Percentiles rank a stretch among this genome's conserved stretches.
phyloP scores from a whole-genome alignment of 1,140 invertebrate species.

The Trichonephila clavata region DNA sequence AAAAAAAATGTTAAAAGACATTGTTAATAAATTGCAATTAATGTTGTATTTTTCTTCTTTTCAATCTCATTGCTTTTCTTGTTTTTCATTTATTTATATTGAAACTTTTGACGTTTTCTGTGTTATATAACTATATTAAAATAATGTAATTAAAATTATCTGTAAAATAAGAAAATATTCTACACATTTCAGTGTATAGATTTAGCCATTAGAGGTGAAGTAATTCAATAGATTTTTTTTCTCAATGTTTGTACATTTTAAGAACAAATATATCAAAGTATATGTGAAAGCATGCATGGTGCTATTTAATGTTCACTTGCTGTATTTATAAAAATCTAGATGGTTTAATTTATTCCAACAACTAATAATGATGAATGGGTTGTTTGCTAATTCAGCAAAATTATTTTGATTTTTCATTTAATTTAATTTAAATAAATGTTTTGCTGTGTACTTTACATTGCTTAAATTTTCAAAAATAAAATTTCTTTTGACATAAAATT shows the following conservation, averaged over 20 bases:
- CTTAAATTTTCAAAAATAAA: no score
- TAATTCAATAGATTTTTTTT: neutral
- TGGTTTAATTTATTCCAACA: neutral
- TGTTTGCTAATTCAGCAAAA: no score
- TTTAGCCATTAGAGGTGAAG: neutral
- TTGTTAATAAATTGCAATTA: no score
- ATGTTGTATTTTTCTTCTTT: no score
- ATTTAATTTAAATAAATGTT: no score
- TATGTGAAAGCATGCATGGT: conserved; percentile 40
- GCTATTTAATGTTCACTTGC: conserved; percentile 38
- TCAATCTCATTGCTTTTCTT: neutral
- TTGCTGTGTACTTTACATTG: no score
- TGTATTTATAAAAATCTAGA: neutral
- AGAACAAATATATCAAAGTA: conserved; percentile 53
- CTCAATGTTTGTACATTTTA: conserved; percentile 19
- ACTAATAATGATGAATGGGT: no score
- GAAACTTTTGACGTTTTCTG: neutral
- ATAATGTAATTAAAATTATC: neutral
- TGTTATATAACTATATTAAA: neutral
- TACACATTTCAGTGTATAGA: neutral
- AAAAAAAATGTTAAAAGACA: no score
- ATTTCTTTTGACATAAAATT: no score
- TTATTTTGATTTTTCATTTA: no score
- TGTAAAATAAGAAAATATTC: no score
- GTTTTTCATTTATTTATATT: no score